Evolutionary conservation across 2,888 invertebrate genomes (phyloP).

Genomic region (Dynastes hyllus): DNA sequence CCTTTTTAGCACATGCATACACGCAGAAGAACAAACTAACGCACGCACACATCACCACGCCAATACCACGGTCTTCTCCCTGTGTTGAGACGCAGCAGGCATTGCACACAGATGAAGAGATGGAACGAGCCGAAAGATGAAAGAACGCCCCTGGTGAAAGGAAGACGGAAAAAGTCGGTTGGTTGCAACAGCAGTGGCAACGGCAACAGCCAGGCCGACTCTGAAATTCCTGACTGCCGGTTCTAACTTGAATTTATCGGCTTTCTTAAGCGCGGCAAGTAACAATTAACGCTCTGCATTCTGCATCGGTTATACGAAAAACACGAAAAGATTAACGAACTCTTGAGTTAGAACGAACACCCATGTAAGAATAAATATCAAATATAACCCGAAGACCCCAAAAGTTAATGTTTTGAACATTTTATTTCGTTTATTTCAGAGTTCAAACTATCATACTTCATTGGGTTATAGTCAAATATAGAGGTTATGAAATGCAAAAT

Average conservation of each 20-base stretch:
- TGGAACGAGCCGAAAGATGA: constrained; percentile 1
- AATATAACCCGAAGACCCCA: no score
- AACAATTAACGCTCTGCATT: neutral
- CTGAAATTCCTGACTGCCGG: constrained; percentile 17
- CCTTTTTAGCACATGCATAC: constrained; percentile 48
- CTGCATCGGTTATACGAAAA: no score
- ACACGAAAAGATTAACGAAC: no score
- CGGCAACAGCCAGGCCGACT: neutral
- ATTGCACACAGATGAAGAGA: neutral
- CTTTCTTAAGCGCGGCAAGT: neutral
- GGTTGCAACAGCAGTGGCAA: neutral
- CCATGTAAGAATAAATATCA: no score
- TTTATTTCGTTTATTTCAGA: no score
- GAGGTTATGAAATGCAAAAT: no score
- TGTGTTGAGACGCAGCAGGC: neutral
- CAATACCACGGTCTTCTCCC: no score
- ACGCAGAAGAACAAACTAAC: constrained; percentile 16
- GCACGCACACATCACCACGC: neutral
- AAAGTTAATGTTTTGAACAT: no score
- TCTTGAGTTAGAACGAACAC: no score
- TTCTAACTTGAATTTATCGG: constrained; percentile 21
- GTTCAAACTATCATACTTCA: no score
- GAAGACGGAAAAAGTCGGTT: neutral
- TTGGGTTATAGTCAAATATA: no score
- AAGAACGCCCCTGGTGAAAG: constrained; percentile 1